Evolutionary conservation across 2,113 vertebrate species (phyloP).

Genomic region (Octodon degus): DNA sequence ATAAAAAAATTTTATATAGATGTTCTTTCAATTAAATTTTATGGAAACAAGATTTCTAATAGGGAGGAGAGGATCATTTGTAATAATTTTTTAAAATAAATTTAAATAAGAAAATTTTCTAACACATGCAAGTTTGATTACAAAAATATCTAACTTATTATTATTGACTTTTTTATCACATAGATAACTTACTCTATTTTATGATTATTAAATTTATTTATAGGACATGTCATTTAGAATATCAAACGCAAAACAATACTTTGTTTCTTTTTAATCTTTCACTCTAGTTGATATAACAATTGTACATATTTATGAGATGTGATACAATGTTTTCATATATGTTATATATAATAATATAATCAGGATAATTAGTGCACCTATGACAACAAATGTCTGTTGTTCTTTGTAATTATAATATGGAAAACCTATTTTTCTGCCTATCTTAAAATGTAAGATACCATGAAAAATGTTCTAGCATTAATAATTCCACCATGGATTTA

Average conservation of each 20-base stretch:
- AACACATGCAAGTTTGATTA: not conserved
- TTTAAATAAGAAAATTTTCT: not conserved
- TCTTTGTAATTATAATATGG: not conserved
- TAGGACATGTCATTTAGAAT: not conserved
- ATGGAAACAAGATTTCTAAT: too few relatives aligned
- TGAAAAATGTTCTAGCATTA: not conserved
- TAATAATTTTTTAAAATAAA: not conserved
- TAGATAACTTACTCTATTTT: not conserved
- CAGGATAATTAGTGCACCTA: not conserved
- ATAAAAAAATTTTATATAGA: not conserved
- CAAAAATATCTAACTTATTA: not conserved
- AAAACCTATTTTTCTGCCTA: not conserved
- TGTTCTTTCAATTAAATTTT: not conserved
- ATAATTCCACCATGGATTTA: not conserved
- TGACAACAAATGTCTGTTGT: not conserved
- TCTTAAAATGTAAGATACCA: not conserved
- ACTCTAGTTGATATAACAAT: not conserved
- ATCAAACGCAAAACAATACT: not conserved
- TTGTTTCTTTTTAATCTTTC: not conserved
- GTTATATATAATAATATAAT: too few relatives aligned
- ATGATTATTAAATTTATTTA: not conserved
- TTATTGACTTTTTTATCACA: not conserved
- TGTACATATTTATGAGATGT: not conserved
- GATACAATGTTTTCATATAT: not conserved
- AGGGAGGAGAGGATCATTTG: too few relatives aligned